Conservation (phyloP, 1,140 invertebrate species). For the Ectropis grisescens region DNA sequence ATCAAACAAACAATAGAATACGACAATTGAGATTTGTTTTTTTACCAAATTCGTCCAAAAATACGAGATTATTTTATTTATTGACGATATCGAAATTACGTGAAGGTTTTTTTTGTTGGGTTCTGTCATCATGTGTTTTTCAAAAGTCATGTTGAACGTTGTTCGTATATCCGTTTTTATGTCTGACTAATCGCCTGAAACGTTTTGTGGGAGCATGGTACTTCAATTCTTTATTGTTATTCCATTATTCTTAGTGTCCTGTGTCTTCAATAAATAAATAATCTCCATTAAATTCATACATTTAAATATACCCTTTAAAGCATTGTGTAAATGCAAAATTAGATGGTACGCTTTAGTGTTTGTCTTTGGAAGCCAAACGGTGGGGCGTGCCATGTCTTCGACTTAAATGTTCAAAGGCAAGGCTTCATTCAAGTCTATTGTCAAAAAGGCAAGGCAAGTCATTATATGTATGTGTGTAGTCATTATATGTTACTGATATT, state of each 20-base stretch:
- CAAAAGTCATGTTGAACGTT: constrained; percentile 26
- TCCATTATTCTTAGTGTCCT: constrained; percentile 7
- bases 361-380: constrained; percentile 4
- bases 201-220: constrained; percentile 46
- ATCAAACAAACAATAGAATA: too few species aligned
- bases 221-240: constrained; percentile 11
- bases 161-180: constrained; percentile 40
- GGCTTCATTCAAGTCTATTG: too few species aligned
- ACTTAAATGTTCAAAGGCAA: too few species aligned
- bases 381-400: too few species aligned
- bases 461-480: too few species aligned
- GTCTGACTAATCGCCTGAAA: constrained; percentile 55
- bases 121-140: too few species aligned
- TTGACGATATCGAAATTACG: constrained; percentile 18
- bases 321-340: constrained; percentile 48
- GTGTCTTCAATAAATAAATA: constrained; percentile 40
- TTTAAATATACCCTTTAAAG: constrained; percentile 22
- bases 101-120: constrained; percentile 16
- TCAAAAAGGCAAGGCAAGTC: too few species aligned
- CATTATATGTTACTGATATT: too few species aligned
- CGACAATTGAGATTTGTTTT: too few species aligned
- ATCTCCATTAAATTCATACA: constrained; percentile 34
- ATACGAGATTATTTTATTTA: constrained; percentile 63
- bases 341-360: constrained; percentile 31
- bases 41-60: constrained; percentile 28